These are phyloP conservation scores for Hydrotaea diabolus DNA, from an alignment of 2,888 invertebrate species.

Conservation along the genomic window DNA sequence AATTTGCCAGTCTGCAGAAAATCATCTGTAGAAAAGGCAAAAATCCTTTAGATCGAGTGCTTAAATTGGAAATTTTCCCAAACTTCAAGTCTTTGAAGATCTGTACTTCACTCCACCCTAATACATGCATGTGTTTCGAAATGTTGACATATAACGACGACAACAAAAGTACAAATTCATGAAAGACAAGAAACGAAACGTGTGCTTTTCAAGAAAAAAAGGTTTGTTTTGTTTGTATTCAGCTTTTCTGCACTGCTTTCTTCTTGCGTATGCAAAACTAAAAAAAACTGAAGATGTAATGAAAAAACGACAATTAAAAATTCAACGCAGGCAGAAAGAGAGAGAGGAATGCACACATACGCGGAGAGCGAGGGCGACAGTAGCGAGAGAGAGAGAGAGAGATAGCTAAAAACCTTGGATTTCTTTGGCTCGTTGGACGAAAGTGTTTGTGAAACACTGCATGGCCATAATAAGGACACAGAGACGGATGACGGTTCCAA, in stretches of 20 bases:
- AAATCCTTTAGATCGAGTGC: no score
- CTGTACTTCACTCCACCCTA: not conserved
- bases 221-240: constrained; percentile 5
- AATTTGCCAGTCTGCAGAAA: no score
- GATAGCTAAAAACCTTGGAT: constrained; percentile 27
- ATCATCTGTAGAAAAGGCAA: no score
- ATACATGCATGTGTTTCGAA: not conserved
- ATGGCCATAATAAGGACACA: not conserved
- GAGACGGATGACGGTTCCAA: not conserved
- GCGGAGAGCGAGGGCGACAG: no score
- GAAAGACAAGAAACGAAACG: constrained; percentile 16
- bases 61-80: no score
- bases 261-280: not conserved
- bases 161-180: not conserved
- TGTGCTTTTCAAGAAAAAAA: not conserved
- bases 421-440: not conserved
- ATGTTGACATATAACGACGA: constrained; percentile 9
- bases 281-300: constrained; percentile 20
- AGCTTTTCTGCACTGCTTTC: not conserved
- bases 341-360: no score
- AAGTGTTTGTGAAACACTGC: not conserved
- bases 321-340: not conserved
- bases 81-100: no score
- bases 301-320: constrained; percentile 38
- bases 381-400: not conserved